Evolutionary conservation across 2,113 vertebrate genomes (phyloP), one percentile per base, ranked within the genome.

Genomic region (Felis chaus): DNA sequence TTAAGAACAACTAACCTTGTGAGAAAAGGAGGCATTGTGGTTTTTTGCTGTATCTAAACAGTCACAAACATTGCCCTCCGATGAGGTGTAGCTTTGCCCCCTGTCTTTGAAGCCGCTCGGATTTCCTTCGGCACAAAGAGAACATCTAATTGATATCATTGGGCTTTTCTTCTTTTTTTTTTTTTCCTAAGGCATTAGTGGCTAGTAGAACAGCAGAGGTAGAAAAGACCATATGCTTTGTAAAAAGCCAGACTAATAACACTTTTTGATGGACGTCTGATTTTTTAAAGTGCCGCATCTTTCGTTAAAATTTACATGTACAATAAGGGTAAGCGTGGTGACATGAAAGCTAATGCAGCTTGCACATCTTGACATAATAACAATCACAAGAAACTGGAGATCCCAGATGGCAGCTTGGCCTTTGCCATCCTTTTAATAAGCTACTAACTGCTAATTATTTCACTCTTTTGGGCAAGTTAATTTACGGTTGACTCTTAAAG

Each of bases 361-460:
- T 97, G 98, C 98, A 31, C 96, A 94, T 99, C 98, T 98, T 98
- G 98, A 99, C 99, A 99, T 98, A 99, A 99, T 98, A 99, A 98
- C 99, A 99, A 99, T 99, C 98, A 97, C 96, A 98, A 98, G 99
- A 98, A 98, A 98, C 98, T 95, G 98, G 98, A 99, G 98, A 99
- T 99, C 99, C 99, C 99, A 99, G 99, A 99, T 99, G 99, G 99
- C 99, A 98, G 98, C 98, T 99, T 99, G 99, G 98, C 99, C 99
- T 99, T 98, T 99, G 99, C 98, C 98, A 99, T 99, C 98, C 98
- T 99, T 99, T 99, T 99, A 99, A 99, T 99, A 99, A 99, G 98
- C 99, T 99, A 99, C 99, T 99, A 99, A 99, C 98, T 98, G 99
- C 99, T 99, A 99, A 99, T 99, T 99, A 99, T 99, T 99, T 99